Evolutionary conservation across 2,797 vertebrate species (phyloP), one percentile per base, ranked within the genome.

Genomic region (Margarornis squamiger): DNA sequence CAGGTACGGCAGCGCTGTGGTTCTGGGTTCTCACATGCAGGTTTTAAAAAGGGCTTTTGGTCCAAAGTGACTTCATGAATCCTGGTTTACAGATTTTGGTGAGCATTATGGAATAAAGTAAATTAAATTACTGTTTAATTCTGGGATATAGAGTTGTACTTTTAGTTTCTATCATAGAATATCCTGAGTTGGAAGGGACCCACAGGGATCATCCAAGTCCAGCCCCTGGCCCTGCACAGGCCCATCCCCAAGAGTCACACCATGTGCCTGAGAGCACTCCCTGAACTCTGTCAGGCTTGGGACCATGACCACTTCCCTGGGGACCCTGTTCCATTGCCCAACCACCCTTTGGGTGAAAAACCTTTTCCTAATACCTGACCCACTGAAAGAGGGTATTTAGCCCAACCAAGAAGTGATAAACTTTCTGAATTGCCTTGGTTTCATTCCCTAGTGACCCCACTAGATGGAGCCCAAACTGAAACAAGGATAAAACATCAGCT

Each of bases 1-100:
- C 99, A 99, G 99, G 99, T 99, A 97, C 94, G 96, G 87, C 19
- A 58, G 26, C 10, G 17, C 14, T 65, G 10, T 55, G 61, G 14
- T 1, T 72, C 58, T 27, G 32, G 4, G 1, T 48, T 75, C 55
- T 85, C 12, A 57, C 34, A 20, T 23, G 41, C 19, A 29, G 6
- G 10, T 34, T 45, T 55, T 2, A 7, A 49, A 46, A 48, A 39
- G 19, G 24, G 8, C 7, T n/a, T 71, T 67, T 83, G 57, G 32
- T 93, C 38, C 49, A 6, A 49, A 63, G 20, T 18, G 3, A 8
- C 6, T 11, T 17, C 2, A 22, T 32, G 29, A 92, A 82, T 61
- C 18, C 12, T 15, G 13, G 6, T 72, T 49, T 29, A 72, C 54
- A 24, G 29, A 12, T 49, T 70, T 77, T 36, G 30, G 24, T 48